A percentile compares a stretch with the other conserved stretches of the same genome.
Evolutionary conservation across 2,888 invertebrate genomes (phyloP).

Genomic region (Megalurothrips usitatus): DNA sequence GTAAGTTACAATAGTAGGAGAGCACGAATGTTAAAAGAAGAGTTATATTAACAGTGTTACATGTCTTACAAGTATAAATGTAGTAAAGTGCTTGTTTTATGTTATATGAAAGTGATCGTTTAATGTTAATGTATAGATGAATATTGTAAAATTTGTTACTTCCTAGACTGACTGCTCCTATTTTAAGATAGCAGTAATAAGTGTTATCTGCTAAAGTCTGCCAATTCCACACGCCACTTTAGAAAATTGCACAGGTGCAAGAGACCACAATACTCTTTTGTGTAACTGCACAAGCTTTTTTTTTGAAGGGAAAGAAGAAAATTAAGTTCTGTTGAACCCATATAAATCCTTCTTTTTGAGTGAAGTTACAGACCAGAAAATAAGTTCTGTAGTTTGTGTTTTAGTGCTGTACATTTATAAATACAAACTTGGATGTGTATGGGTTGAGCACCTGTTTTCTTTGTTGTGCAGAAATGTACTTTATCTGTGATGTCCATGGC

Average conservation of each 20-base stretch:
- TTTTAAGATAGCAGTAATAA: slow-evolving; percentile 12
- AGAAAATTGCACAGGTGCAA: neutral
- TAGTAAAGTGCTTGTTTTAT: slow-evolving; percentile 14
- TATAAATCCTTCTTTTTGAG: too few relatives aligned
- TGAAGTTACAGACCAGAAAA: too few relatives aligned
- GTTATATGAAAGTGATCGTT: slow-evolving; percentile 20
- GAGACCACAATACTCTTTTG: neutral
- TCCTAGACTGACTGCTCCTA: slow-evolving; percentile 19
- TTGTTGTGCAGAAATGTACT: neutral
- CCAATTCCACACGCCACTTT: slow-evolving; percentile 15
- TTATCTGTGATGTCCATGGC: slow-evolving; percentile 8
- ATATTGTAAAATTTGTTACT: slow-evolving; percentile 18
- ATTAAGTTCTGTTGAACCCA: too few relatives aligned
- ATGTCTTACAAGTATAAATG: slow-evolving; percentile 10
- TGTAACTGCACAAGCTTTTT: too few relatives aligned
- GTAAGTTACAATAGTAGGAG: neutral
- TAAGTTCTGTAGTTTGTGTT: too few relatives aligned
- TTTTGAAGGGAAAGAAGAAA: too few relatives aligned
- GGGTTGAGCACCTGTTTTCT: neutral
- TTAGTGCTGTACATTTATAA: too few relatives aligned
- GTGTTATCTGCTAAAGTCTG: neutral
- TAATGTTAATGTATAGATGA: slow-evolving; percentile 15
- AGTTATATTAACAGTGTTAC: slow-evolving; percentile 21
- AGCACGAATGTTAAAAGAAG: slow-evolving; percentile 10
- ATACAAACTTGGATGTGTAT: neutral